These are phyloP conservation scores for Scophthalmus maximus DNA, from an alignment of 2,113 vertebrate species.

Conservation along the genomic window DNA sequence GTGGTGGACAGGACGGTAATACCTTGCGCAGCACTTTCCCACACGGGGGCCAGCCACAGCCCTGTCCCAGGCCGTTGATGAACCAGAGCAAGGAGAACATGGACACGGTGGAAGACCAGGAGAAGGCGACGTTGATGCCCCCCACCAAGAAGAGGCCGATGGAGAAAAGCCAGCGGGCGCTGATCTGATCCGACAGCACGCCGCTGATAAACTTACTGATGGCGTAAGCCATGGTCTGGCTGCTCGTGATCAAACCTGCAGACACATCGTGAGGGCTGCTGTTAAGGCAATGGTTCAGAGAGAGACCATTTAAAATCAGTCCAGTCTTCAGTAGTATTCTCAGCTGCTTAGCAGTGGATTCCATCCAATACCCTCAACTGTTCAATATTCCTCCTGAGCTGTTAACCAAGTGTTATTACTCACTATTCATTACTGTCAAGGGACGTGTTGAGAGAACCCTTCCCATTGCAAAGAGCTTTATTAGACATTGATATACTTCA, in stretches of 20 bases:
- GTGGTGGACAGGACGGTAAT: slow-evolving; percentile 21
- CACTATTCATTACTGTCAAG: neutral
- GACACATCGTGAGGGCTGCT: neutral
- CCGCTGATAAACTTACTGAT: slow-evolving; percentile 98
- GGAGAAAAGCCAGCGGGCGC: slow-evolving; percentile 96
- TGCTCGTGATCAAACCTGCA: slow-evolving; percentile 95
- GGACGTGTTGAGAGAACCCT: neutral
- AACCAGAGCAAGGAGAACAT: slow-evolving; percentile 95
- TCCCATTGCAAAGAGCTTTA: neutral
- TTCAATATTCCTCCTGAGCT: neutral
- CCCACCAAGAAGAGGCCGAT: slow-evolving; percentile 93
- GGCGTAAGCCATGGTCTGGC: slow-evolving; percentile 95
- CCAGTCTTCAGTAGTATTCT: neutral
- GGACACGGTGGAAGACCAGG: slow-evolving; percentile 88
- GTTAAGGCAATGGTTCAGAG: neutral
- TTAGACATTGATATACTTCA: neutral
- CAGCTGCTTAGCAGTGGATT: neutral
- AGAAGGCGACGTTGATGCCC: slow-evolving; percentile 90
- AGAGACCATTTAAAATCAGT: neutral
- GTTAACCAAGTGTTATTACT: too few relatives aligned
- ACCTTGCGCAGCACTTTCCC: slow-evolving; percentile 96
- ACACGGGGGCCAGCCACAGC: slow-evolving; percentile 96
- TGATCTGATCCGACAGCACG: slow-evolving; percentile 92
- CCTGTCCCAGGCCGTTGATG: slow-evolving; percentile 95
- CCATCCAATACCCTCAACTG: neutral